These are phyloP conservation scores for Caiman crocodilus DNA, from an alignment of 2,797 vertebrate species.

Conservation along the genomic window DNA sequence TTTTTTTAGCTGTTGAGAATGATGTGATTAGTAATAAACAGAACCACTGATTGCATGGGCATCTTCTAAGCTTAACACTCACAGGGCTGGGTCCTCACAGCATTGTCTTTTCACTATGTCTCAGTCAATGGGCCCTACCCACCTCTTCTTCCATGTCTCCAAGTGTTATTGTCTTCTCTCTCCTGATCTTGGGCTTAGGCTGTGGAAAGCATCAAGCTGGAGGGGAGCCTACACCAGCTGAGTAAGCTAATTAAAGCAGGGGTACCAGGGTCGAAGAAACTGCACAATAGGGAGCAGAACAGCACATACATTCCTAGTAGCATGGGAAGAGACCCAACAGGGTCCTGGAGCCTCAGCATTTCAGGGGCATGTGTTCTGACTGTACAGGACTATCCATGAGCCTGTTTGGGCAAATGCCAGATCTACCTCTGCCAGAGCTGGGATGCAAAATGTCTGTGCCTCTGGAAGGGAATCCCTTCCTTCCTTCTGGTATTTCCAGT, in stretches of 20 bases:
- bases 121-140: not conserved
- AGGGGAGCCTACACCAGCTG: conserved; percentile 24
- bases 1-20: conserved; percentile 52
- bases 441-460: not conserved
- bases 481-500: not conserved
- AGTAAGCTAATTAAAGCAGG: not conserved
- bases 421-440: accelerated
- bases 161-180: not conserved
- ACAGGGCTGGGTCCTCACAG: not conserved
- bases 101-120: not conserved
- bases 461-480: not conserved
- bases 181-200: not conserved
- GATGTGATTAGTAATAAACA: not conserved
- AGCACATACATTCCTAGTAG: not conserved
- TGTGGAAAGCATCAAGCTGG: conserved; percentile 37
- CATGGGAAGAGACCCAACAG: not conserved
- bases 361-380: not conserved
- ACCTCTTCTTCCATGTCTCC: not conserved
- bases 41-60: too few species aligned
- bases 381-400: not conserved
- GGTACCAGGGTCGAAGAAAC: accelerated
- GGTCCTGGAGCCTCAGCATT: not conserved
- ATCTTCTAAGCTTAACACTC: too few species aligned
- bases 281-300: not conserved
- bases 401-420: not conserved